Evolutionary conservation across 2,113 vertebrate species (phyloP).

Genomic region (Phalacrocorax aristotelis): DNA sequence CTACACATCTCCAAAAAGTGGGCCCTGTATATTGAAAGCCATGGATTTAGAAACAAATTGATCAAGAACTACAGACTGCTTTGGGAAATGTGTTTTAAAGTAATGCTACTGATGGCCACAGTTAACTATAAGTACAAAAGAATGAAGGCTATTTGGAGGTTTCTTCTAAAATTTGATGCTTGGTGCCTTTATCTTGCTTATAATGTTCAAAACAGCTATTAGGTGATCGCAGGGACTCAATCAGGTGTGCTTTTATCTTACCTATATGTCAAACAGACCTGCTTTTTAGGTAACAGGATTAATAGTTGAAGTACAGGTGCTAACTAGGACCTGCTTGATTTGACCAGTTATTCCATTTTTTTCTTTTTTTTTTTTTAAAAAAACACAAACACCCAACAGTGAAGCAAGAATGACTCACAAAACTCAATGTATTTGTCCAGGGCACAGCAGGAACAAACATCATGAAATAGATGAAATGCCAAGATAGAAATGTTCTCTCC

Average conservation of each 20-base stretch:
- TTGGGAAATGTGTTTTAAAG: neutral
- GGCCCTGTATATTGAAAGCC: neutral
- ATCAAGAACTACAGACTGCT: neutral
- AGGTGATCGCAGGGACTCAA: neutral
- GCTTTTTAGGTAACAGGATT: conserved; percentile 25
- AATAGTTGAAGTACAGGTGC: neutral
- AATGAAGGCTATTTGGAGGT: neutral
- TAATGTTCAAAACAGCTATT: neutral
- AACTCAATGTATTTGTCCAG: neutral
- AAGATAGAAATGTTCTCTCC: neutral
- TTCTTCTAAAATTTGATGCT: neutral
- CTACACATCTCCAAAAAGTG: neutral
- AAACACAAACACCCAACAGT: neutral
- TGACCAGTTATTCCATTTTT: neutral
- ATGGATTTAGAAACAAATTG: neutral
- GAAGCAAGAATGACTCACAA: neutral
- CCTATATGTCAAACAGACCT: neutral
- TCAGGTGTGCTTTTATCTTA: neutral
- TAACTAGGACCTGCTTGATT: neutral
- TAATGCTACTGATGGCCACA: neutral
- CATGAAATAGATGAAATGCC: neutral
- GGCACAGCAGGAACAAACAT: neutral
- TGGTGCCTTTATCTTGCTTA: neutral
- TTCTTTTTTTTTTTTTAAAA: neutral
- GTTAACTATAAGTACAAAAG: neutral